phyloP scores from a whole-genome alignment of 2,888 invertebrate genomes.

The Lingula anatina region DNA sequence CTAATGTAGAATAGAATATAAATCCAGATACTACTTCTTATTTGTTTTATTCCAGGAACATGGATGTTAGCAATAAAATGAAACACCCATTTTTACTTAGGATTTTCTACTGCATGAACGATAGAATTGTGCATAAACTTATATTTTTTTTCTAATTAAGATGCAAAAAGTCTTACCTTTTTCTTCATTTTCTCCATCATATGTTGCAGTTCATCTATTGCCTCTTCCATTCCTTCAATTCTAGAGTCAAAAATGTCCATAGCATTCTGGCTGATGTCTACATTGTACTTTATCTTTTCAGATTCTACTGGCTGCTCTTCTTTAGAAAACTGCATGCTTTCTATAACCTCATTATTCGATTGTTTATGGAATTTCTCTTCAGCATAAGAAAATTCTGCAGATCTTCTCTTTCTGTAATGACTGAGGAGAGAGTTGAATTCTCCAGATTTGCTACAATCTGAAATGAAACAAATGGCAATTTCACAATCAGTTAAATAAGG shows the following conservation, averaged over 20 bases:
- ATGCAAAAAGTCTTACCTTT: too few species aligned
- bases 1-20: too few species aligned
- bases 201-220: conserved; percentile 57
- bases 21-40: too few species aligned
- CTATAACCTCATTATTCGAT: not conserved
- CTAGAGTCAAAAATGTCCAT: conserved; percentile 37
- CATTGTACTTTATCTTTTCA: conserved; percentile 8
- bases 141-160: too few species aligned
- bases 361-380: conserved; percentile 12
- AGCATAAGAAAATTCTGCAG: conserved; percentile 25
- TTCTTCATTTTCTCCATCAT: too few species aligned
- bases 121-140: too few species aligned
- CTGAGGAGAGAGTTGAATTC: conserved; percentile 47
- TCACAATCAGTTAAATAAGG: not conserved
- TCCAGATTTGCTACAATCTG: conserved; percentile 50
- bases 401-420: conserved; percentile 35
- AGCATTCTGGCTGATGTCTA: conserved; percentile 9
- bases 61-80: too few species aligned
- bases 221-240: conserved; percentile 57
- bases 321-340: conserved; percentile 7
- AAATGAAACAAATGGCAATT: conserved; percentile 5
- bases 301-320: conserved; percentile 14
- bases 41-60: too few species aligned
- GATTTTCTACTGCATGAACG: too few species aligned
- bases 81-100: too few species aligned